Evolutionary conservation across 1,140 invertebrate genomes (phyloP).

Genomic region (Drosophila varians): DNA sequence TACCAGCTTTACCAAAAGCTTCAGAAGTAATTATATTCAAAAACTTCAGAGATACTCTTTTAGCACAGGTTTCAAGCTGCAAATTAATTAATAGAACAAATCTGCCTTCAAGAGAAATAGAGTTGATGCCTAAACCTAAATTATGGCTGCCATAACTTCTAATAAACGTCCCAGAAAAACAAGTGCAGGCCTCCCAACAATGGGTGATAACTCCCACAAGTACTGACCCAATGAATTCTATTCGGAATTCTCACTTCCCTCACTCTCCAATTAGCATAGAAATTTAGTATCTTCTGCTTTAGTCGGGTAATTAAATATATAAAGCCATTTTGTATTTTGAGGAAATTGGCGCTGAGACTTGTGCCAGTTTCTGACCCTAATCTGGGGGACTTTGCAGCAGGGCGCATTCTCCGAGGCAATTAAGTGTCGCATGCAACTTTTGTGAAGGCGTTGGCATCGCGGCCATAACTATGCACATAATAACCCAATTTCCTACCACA

Average conservation of each 20-base stretch:
- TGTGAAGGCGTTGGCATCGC: slow-evolving; percentile 42
- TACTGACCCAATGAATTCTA: slow-evolving; percentile 56
- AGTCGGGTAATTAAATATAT: slow-evolving; percentile 14
- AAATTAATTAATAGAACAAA: background rate
- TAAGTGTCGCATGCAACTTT: slow-evolving; percentile 72
- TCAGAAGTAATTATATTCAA: no score
- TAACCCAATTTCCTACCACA: slow-evolving; percentile 66
- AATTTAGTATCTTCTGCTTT: slow-evolving; percentile 17
- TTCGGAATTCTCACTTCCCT: no score
- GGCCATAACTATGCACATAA: slow-evolving; percentile 78
- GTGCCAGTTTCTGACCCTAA: slow-evolving; percentile 43
- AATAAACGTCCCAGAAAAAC: no score
- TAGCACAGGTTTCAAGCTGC: no score
- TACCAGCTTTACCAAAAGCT: no score
- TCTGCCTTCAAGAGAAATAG: slow-evolving; percentile 1
- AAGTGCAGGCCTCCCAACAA: background rate
- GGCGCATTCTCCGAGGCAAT: slow-evolving; percentile 61
- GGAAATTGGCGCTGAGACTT: slow-evolving; percentile 47
- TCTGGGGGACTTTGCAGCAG: slow-evolving; percentile 21
- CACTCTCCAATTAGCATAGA: slow-evolving; percentile 28
- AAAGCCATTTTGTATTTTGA: slow-evolving; percentile 4
- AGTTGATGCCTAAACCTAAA: background rate
- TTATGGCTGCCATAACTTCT: background rate
- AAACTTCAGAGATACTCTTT: no score
- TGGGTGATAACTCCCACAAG: slow-evolving; percentile 31